Evolutionary conservation across 2,797 vertebrate species (phyloP), one percentile per base, ranked within the genome.

Genomic region (Liparis tanakae): DNA sequence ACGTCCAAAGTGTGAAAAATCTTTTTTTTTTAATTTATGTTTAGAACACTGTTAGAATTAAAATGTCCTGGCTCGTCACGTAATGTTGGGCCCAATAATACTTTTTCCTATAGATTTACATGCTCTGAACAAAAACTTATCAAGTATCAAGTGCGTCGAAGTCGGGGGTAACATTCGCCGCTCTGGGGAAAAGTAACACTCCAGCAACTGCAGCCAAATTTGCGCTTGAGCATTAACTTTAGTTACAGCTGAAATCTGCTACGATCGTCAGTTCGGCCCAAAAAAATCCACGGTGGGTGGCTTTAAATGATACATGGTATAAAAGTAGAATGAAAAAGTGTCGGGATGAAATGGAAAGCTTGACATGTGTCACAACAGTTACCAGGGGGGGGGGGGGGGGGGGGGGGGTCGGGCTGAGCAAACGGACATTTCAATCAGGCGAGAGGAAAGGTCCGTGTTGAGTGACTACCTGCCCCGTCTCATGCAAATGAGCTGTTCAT

Each of bases 341-440:
- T 30, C 3, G 15, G 18, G 17, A 8, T 43, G 5, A 10, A 53
- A 43, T 15, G 46, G 48, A 6, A 43, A 66, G 8, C 36, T 30
- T 58, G 36, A 53, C 36, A 74, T n/a, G 56, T 74, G 63, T 25
- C 30, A 33, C 39, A 54, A 25, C 34, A 48, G 39, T 59, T 20
- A 37, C 30, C 15, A 7, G 33, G 7, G 10, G 25, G 20, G 3
- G 1, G 25, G 9, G 33, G 7, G 10, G 25, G 20, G 3, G 9
- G 33, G 7, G 10, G 25, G 20, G 3, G 1, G 25, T 1, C 1
- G 25, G 37, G 48, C 14, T 50, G 13, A 43, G 18, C 9, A 30
- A 30, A 4, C 25, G 25, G 25, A 30, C 41, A 50, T 1, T 48
- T 56, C 34, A 56, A 12, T 69, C 54, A 15, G n/a, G 46, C 7